phyloP scores from a whole-genome alignment of 2,888 invertebrate species.

The Proisotoma minuta region DNA sequence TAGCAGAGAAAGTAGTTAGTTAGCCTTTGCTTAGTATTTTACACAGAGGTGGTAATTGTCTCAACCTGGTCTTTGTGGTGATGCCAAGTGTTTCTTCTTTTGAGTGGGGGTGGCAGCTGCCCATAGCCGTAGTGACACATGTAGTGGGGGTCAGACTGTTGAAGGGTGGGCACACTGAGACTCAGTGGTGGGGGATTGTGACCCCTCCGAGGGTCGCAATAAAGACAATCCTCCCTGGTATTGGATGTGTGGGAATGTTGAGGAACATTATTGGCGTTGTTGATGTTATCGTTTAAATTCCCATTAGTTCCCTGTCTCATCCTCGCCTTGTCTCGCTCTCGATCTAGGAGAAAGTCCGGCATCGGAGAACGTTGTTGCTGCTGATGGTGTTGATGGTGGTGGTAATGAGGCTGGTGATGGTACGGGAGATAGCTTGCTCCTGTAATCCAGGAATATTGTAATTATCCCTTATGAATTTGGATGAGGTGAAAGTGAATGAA shows the following conservation, averaged over 20 bases:
- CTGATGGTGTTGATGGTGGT: conserved; percentile 12
- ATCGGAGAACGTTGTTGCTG: too few species aligned
- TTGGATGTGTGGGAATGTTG: neutral
- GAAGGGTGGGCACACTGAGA: conserved; percentile 38
- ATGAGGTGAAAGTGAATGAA: too few species aligned
- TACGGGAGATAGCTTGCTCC: too few species aligned
- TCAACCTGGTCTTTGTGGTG: conserved; percentile 40
- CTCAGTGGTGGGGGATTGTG: conserved; percentile 26
- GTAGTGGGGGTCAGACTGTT: conserved; percentile 26
- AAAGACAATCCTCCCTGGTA: conserved; percentile 25
- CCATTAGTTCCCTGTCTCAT: too few species aligned
- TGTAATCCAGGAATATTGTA: too few species aligned
- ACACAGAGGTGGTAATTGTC: conserved; percentile 42
- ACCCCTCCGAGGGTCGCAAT: conserved; percentile 38
- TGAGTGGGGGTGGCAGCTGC: conserved; percentile 15
- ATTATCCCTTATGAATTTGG: too few species aligned
- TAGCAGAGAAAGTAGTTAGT: neutral
- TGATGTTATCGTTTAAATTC: neutral
- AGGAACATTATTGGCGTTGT: neutral
- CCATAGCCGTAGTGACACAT: conserved; percentile 16
- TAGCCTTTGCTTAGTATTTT: too few species aligned
- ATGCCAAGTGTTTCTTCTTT: conserved; percentile 43
- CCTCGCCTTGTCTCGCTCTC: too few species aligned
- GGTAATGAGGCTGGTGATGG: conserved; percentile 13
- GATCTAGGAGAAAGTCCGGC: neutral